These are phyloP conservation scores for Aphis craccivora DNA, from an alignment of 1,140 invertebrate genomes.

Conservation along the genomic window DNA sequence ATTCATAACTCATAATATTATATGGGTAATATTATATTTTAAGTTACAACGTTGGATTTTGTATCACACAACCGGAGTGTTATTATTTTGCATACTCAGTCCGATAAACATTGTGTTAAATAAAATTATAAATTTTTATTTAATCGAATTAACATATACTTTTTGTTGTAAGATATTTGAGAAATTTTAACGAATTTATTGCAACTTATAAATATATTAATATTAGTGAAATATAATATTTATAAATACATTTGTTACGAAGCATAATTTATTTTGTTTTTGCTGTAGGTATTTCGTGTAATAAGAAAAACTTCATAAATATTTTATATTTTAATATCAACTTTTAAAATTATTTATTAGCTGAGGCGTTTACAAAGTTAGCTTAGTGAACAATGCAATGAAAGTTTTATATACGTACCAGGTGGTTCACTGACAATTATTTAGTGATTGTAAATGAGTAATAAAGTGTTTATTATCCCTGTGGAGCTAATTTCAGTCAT, in stretches of 20 bases:
- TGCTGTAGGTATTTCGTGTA: background rate
- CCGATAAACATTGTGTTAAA: background rate
- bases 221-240: background rate
- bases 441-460: background rate
- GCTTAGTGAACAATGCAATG: background rate
- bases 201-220: background rate
- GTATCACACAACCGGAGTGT: background rate
- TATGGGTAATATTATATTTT: background rate
- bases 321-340: background rate
- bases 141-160: background rate
- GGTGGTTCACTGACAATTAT: background rate
- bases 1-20: background rate
- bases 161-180: background rate
- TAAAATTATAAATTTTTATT: background rate
- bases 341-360: background rate
- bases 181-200: background rate
- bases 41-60: background rate
- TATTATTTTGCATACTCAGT: constrained; percentile 23
- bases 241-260: background rate
- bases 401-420: background rate
- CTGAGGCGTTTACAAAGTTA: background rate
- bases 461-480: background rate
- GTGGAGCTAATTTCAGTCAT: background rate
- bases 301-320: background rate
- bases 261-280: background rate